These are phyloP conservation scores for Epinephelus coioides DNA, from an alignment of 2,797 vertebrate species.

Conservation along the genomic window DNA sequence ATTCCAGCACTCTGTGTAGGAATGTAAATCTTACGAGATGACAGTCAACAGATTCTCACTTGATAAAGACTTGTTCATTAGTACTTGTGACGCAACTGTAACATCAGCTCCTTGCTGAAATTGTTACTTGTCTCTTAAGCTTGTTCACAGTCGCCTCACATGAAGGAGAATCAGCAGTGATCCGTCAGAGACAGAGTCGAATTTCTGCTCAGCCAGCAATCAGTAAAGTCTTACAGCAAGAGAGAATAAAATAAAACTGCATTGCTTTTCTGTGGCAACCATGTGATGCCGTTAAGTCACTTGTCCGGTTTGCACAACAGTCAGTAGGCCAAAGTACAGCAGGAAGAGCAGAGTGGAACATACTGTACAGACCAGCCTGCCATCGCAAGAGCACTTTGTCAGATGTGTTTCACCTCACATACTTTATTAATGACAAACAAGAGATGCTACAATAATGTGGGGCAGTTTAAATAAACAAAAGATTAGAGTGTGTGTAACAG, in stretches of 20 bases:
- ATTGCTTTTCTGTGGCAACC: slow-evolving; percentile 7
- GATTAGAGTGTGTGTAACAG: not conserved
- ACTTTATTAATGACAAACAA: slow-evolving; percentile 16
- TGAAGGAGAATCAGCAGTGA: not conserved
- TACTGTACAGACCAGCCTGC: not conserved
- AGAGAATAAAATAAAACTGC: too few relatives aligned
- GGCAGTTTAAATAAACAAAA: not conserved
- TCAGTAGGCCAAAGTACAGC: slow-evolving; percentile 51
- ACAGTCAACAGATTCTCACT: slow-evolving; percentile 6
- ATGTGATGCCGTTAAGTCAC: slow-evolving; percentile 38
- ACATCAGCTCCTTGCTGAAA: not conserved
- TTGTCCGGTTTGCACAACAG: slow-evolving; percentile 45
- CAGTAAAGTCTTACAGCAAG: not conserved
- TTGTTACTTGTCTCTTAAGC: slow-evolving; percentile 9
- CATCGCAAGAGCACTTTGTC: not conserved
- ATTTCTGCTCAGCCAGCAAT: not conserved
- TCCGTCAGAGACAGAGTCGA: not conserved
- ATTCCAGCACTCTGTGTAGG: not conserved
- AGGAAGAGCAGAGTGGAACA: slow-evolving; percentile 32
- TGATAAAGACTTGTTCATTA: not conserved
- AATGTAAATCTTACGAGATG: slow-evolving; percentile 10
- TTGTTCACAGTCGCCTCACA: not conserved
- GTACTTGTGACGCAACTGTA: not conserved
- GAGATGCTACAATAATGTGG: not conserved
- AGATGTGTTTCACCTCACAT: not conserved